These are phyloP conservation scores for Strigops habroptila DNA, from an alignment of 2,113 vertebrate species.

Conservation along the genomic window DNA sequence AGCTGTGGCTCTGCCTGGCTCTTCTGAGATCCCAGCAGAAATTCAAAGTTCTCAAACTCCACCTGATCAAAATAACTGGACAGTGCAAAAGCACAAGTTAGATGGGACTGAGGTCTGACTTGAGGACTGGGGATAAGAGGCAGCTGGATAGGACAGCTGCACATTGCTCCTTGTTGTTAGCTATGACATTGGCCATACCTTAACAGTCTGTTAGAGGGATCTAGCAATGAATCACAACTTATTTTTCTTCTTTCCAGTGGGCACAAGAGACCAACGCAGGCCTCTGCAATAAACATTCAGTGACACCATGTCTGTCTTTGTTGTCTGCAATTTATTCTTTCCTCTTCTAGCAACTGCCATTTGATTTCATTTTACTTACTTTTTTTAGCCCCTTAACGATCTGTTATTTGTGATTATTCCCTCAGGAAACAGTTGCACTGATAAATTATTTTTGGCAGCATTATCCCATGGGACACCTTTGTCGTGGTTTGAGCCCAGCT, in stretches of 20 bases:
- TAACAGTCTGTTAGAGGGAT: background rate
- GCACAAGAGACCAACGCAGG: background rate
- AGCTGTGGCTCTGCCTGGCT: background rate
- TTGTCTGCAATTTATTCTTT: background rate
- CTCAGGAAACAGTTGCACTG: background rate
- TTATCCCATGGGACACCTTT: background rate
- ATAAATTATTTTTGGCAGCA: background rate
- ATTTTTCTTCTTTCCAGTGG: background rate
- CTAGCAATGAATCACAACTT: background rate
- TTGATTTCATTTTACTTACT: background rate
- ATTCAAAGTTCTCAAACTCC: background rate
- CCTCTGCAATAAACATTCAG: background rate
- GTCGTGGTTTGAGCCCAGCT: no score
- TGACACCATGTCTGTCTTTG: background rate
- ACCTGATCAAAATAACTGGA: background rate
- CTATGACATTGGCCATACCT: background rate
- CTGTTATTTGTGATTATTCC: background rate
- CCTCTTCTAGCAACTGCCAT: background rate
- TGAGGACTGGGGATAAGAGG: background rate
- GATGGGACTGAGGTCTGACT: background rate
- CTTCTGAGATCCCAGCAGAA: background rate
- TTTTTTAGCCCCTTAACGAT: background rate
- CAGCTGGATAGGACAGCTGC: background rate
- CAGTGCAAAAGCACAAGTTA: background rate
- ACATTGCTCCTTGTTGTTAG: fast-evolving